These are phyloP conservation scores for Xiphydria camelus DNA, from an alignment of 2,888 invertebrate genomes.

Conservation along the genomic window DNA sequence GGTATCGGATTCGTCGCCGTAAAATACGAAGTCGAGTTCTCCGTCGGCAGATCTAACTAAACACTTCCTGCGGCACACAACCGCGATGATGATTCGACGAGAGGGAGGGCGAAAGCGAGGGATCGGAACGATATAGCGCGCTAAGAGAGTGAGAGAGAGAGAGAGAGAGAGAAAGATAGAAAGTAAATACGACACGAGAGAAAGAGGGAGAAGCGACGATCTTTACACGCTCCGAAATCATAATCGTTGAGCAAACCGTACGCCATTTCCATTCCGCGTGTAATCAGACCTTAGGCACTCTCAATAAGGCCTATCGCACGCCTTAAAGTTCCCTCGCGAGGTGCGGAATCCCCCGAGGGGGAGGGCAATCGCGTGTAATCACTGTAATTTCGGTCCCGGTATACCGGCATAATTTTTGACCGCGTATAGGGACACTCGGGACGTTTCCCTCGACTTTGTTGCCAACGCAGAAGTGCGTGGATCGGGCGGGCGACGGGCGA, in stretches of 20 bases:
- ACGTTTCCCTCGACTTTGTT: no score
- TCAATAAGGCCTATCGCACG: conserved; percentile 9
- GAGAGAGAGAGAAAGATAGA: no score
- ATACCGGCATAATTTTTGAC: conserved; percentile 40
- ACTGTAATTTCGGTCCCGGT: conserved; percentile 48
- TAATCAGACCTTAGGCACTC: conserved; percentile 34
- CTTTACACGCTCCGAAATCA: conserved; percentile 40
- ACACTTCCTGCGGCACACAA: no score
- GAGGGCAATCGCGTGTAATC: conserved; percentile 37
- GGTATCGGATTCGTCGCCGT: no score
- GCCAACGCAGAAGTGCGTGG: no score
- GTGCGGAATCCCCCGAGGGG: conserved; percentile 17
- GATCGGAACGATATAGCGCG: no score
- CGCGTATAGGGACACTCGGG: no score
- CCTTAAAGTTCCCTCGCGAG: conserved; percentile 13
- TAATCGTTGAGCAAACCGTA: conserved; percentile 43
- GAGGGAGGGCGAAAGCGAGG: background rate
- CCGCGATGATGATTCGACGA: background rate
- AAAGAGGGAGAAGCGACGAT: conserved; percentile 19
- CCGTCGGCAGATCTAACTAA: no score
- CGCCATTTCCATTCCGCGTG: conserved; percentile 38
- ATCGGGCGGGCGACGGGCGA: no score
- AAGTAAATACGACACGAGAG: no score
- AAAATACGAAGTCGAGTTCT: no score
- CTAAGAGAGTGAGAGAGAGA: background rate